These are phyloP conservation scores for Mamestra brassicae DNA, from an alignment of 2,888 invertebrate species.

Conservation along the genomic window DNA sequence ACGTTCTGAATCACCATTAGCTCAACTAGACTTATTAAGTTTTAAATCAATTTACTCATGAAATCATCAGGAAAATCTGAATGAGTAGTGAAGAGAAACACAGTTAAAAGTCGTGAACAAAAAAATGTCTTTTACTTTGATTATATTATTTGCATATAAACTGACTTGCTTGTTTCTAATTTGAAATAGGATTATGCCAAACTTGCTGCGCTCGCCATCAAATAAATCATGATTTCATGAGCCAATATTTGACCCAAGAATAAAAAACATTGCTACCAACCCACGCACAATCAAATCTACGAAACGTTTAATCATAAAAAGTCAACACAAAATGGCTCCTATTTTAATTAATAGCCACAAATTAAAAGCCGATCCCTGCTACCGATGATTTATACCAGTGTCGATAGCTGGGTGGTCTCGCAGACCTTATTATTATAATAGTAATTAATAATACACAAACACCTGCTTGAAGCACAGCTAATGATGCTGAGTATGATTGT, in stretches of 20 bases:
- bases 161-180: not conserved
- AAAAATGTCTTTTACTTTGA: too few species aligned
- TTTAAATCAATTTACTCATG: too few species aligned
- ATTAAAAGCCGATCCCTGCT: constrained; percentile 56
- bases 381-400: constrained; percentile 63
- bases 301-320: constrained; percentile 54
- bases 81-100: too few species aligned
- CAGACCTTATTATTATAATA: constrained; percentile 56
- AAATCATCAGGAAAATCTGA: too few species aligned
- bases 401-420: constrained; percentile 64
- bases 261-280: constrained; percentile 24
- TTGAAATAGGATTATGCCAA: not conserved
- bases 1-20: too few species aligned
- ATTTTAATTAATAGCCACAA: constrained; percentile 62
- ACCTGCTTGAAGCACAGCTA: constrained; percentile 64
- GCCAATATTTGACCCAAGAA: not conserved
- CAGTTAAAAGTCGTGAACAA: too few species aligned
- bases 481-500: constrained; percentile 49
- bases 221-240: not conserved
- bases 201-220: not conserved
- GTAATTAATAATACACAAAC: constrained; percentile 68
- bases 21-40: too few species aligned
- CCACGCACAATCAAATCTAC: constrained; percentile 46
- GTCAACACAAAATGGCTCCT: constrained; percentile 44
- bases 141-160: too few species aligned